Evolutionary conservation across 2,888 invertebrate species (phyloP).

Genomic region (Deilephila porcellus): DNA sequence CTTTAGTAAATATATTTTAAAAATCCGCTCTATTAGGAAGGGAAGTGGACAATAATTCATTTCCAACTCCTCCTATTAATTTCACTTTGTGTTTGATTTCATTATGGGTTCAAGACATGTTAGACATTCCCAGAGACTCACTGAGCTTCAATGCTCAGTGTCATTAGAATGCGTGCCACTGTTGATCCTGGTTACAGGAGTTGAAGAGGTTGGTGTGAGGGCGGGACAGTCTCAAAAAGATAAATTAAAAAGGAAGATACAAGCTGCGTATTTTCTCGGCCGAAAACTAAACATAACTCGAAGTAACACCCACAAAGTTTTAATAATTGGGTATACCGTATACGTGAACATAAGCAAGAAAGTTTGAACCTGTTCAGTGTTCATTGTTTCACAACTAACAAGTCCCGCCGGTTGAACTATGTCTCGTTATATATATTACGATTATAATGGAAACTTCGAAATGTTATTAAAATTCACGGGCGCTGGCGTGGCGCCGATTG

Average conservation of each 20-base stretch:
- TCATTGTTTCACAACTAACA: constrained; percentile 25
- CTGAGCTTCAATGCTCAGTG: too few species aligned
- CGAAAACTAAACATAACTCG: background rate
- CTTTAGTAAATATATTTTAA: background rate
- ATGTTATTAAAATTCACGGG: constrained; percentile 45
- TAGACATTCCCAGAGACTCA: too few species aligned
- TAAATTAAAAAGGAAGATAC: background rate
- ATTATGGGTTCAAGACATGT: too few species aligned
- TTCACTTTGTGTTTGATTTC: too few species aligned
- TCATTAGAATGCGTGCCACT: too few species aligned
- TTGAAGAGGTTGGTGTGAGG: too few species aligned
- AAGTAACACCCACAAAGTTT: constrained; percentile 17
- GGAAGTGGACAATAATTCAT: too few species aligned
- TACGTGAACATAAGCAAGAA: constrained; percentile 11
- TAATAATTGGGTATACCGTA: constrained; percentile 18
- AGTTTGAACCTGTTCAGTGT: constrained; percentile 22
- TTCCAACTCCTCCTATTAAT: too few species aligned
- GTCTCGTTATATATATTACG: constrained; percentile 8
- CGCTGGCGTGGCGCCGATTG: constrained; percentile 34
- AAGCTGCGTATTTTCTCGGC: constrained; percentile 3
- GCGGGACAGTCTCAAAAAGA: too few species aligned
- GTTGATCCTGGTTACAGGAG: too few species aligned
- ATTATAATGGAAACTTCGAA: constrained; percentile 27
- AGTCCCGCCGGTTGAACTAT: constrained; percentile 13
- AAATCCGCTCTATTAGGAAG: too few species aligned